Percentiles rank a stretch among this genome's conserved stretches.
Evolutionary conservation across 2,888 invertebrate genomes (phyloP).

Genomic region (Daptonema setosum): DNA sequence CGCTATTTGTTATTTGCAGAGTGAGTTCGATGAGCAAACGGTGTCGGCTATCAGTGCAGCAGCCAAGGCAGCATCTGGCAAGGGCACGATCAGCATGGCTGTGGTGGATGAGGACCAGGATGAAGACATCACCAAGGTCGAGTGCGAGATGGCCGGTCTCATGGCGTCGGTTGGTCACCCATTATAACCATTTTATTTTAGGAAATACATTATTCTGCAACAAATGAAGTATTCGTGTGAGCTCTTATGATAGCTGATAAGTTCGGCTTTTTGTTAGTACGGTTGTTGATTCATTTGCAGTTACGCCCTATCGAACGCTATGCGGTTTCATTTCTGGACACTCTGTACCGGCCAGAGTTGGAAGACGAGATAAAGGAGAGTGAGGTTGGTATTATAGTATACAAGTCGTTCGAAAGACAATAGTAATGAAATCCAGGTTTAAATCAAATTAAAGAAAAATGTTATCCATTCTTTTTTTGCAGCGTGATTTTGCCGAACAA

Average conservation of each 20-base stretch:
- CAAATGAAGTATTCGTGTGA: neutral
- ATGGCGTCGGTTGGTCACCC: conserved; percentile 27
- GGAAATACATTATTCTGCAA: too few species aligned
- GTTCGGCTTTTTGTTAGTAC: neutral
- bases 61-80: neutral
- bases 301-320: conserved; percentile 78
- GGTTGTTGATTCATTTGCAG: conserved; percentile 34
- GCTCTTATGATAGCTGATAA: too few species aligned
- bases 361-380: conserved; percentile 67
- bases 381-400: conserved; percentile 38
- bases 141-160: conserved; percentile 29
- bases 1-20: too few species aligned
- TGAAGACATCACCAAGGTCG: conserved; percentile 28
- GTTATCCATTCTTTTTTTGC: neutral
- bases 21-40: conserved; percentile 11
- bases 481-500: conserved; percentile 9
- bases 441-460: neutral
- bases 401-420: neutral
- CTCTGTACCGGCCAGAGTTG: conserved; percentile 50
- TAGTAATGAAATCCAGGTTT: too few species aligned
- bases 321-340: conserved; percentile 76
- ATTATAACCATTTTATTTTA: neutral
- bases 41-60: neutral
- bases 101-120: conserved; percentile 17
- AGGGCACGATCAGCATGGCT: neutral